Evolutionary conservation across 2,888 invertebrate species (phyloP), one percentile per base, ranked within the genome.

Genomic region (Drosophila mercatorum): DNA sequence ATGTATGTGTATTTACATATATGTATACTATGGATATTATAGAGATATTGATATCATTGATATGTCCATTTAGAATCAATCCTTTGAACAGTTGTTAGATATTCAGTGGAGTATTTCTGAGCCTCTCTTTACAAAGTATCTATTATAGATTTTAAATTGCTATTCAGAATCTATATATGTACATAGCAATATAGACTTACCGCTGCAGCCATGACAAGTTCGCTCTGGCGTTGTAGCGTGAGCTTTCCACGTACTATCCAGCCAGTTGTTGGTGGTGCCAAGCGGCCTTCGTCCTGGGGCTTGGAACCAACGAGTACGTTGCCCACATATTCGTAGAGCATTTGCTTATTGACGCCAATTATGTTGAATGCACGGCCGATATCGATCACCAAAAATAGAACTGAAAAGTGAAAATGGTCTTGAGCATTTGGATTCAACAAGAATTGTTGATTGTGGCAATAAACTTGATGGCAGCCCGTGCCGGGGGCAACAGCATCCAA

Each of bases 271-370:
- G 92, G 92, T 44, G 92, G 92, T 40, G 91, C 83, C 56, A 91
- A 89, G 70, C 90, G 88, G 71, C 91, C 91, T 76, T 91, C 92
- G 75, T 93, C 92, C 68, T 92, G 92, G 41, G 92, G 90, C 79
- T 93, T 92, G 8, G 93, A 92, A 58, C 92, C 93, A 41, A 93
- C 93, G 26, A 91, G 88, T 41, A 93, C 93, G 65, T 90, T 92
- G 70, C 93, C 93, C 56, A 91, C 92, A 85, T 92, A 93, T 69
- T 93, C 92, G 81, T 93, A 93, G n/a, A 93, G 90, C 90, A 92
- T 92, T 89, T 93, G 93, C 80, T 92, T 92, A 75, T 93, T 91
- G 75, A 92, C 77, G 59, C 90, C 92, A 72, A 92, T 92, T 69
- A 93, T 91, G 83, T 92, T 91, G 79, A 93, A 92, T 61, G 91